Percentiles rank a stretch among this genome's conserved stretches.
These are phyloP conservation scores for Dunckerocampus dactyliophorus DNA, from an alignment of 2,113 vertebrate species.

Conservation along the genomic window DNA sequence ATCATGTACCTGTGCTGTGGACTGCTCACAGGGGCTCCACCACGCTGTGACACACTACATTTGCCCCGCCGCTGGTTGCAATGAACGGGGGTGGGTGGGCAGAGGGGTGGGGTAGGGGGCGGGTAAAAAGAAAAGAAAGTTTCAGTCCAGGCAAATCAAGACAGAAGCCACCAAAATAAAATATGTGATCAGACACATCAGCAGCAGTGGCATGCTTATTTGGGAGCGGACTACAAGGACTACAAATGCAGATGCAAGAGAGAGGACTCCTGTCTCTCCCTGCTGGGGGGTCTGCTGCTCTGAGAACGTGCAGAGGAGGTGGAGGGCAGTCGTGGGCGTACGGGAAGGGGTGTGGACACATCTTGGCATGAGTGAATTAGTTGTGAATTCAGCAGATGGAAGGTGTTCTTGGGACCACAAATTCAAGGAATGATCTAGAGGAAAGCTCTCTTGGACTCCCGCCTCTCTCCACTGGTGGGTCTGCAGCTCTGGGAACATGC, in stretches of 20 bases:
- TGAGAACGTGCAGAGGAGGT: constrained; percentile 37
- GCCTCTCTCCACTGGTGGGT: not conserved
- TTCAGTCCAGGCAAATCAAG: constrained; percentile 99
- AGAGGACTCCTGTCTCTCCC: constrained; percentile 29
- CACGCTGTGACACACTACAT: constrained; percentile 96
- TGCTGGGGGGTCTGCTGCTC: constrained; percentile 20
- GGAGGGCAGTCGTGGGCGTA: constrained; percentile 30
- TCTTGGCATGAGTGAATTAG: constrained; percentile 39
- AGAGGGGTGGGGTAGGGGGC: constrained; percentile 70
- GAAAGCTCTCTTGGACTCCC: not conserved
- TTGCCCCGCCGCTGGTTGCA: constrained; percentile 99
- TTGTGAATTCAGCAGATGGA: too few relatives aligned
- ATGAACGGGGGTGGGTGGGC: constrained; percentile 82
- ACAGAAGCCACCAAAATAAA: constrained; percentile 80
- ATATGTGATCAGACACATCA: not conserved
- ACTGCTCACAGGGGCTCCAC: constrained; percentile 97
- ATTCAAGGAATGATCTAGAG: too few relatives aligned
- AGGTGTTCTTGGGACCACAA: too few relatives aligned
- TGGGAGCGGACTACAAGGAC: not conserved
- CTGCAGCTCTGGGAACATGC: not conserved
- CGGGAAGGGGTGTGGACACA: constrained; percentile 41
- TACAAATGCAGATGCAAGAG: constrained; percentile 24
- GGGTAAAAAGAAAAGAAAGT: constrained; percentile 95
- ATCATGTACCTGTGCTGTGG: constrained; percentile 97
- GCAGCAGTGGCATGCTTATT: constrained; percentile 49